These are phyloP conservation scores for Linnaemya tessellans DNA, from an alignment of 2,888 invertebrate species.

Conservation along the genomic window DNA sequence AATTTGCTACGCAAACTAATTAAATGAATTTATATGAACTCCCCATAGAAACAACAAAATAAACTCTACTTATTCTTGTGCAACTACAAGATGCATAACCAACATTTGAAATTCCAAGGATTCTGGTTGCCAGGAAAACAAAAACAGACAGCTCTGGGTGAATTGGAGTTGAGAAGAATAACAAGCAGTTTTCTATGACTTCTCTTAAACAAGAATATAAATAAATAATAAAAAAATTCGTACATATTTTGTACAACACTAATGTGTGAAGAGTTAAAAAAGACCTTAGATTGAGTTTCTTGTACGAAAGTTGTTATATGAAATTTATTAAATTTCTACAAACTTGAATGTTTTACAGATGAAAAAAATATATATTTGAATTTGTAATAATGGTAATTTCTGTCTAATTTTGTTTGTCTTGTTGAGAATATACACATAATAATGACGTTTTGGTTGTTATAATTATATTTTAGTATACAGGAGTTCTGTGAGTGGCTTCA, in stretches of 20 bases:
- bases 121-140: slow-evolving; percentile 7
- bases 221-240: background rate
- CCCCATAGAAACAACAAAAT: slow-evolving; percentile 68
- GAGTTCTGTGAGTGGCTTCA: no score
- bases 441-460: no score
- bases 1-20: slow-evolving; percentile 74
- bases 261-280: background rate
- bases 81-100: slow-evolving; percentile 46
- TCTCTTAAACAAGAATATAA: background rate
- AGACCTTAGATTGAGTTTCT: background rate
- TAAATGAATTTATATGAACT: slow-evolving; percentile 74
- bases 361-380: no score
- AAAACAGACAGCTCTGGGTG: slow-evolving; percentile 20
- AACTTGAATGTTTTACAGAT: background rate
- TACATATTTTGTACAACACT: background rate
- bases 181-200: slow-evolving; percentile 1
- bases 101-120: slow-evolving; percentile 35
- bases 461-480: no score
- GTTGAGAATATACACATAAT: no score
- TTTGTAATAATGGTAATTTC: no score
- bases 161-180: background rate
- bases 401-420: no score
- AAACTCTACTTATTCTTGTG: slow-evolving; percentile 40
- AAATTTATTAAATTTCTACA: no score
- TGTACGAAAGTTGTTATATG: no score